A percentile compares a stretch with the other conserved stretches of the same genome.
phyloP scores from a whole-genome alignment of 2,797 vertebrate genomes.

The Acipenser oxyrinchus region DNA sequence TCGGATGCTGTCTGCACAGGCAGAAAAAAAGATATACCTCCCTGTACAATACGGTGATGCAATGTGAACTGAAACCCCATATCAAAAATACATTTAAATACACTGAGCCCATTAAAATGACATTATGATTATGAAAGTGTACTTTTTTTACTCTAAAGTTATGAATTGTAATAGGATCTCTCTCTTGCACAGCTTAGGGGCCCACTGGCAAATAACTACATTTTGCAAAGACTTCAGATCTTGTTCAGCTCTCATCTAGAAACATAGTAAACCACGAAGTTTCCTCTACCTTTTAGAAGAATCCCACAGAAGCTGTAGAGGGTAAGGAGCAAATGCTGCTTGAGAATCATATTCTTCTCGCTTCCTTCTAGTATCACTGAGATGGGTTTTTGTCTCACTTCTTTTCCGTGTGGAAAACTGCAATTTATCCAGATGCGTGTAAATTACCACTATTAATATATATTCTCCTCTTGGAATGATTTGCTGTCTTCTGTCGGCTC shows the following conservation, averaged over 20 bases:
- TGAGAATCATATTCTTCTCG: constrained; percentile 63
- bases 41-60: too few relatives aligned
- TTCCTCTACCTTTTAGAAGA: constrained; percentile 59
- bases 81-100: too few relatives aligned
- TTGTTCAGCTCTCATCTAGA: too few relatives aligned
- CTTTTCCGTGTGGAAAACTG: constrained; percentile 30
- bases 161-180: too few relatives aligned
- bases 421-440: constrained; percentile 62
- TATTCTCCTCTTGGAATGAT: constrained; percentile 34
- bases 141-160: too few relatives aligned
- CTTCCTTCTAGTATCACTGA: constrained; percentile 37
- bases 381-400: constrained; percentile 30
- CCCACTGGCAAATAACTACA: neutral
- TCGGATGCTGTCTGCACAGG: neutral
- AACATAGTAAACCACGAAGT: neutral
- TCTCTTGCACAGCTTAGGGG: too few relatives aligned
- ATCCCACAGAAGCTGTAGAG: constrained; percentile 62
- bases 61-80: too few relatives aligned
- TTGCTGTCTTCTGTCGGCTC: constrained; percentile 26
- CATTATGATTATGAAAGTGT: too few relatives aligned
- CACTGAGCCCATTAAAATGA: too few relatives aligned
- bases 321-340: constrained; percentile 60
- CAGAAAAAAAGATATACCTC: too few relatives aligned
- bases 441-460: constrained; percentile 45
- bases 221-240: constrained; percentile 1